These are phyloP conservation scores for Dione vanillae DNA, from an alignment of 2,888 invertebrate genomes.

Conservation along the genomic window DNA sequence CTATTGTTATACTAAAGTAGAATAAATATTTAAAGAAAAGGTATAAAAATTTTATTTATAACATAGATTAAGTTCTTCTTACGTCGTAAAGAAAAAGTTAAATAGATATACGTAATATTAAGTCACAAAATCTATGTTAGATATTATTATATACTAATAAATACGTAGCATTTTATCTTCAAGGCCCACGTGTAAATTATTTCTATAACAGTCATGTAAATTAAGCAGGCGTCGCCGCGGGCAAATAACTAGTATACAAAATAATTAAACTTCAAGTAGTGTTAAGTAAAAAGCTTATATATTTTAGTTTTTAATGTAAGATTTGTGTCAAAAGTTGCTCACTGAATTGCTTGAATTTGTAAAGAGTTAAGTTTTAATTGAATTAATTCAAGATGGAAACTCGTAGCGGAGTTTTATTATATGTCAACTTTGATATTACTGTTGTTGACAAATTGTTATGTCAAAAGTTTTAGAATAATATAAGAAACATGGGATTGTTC, in stretches of 20 bases:
- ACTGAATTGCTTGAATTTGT: conserved; percentile 33
- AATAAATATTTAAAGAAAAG: too few species aligned
- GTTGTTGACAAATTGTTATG: conserved; percentile 32
- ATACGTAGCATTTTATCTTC: too few species aligned
- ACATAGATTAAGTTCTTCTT: too few species aligned
- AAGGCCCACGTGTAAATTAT: too few species aligned
- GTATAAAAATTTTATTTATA: too few species aligned
- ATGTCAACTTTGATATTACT: conserved; percentile 37
- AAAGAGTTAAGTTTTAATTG: conserved; percentile 39
- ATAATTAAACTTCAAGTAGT: not conserved
- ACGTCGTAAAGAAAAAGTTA: too few species aligned
- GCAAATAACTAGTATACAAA: not conserved
- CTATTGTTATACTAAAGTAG: too few species aligned
- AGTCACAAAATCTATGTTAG: too few species aligned
- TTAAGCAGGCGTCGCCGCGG: too few species aligned
- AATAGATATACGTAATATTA: too few species aligned
- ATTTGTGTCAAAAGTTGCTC: conserved; percentile 33
- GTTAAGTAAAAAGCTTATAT: not conserved
- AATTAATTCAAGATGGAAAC: conserved; percentile 37
- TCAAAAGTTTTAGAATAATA: conserved; percentile 22
- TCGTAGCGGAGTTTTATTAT: conserved; percentile 35
- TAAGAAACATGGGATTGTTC: conserved; percentile 5
- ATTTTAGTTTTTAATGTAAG: conserved; percentile 28
- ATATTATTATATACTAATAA: too few species aligned
- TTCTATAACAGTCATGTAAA: too few species aligned